Evolutionary conservation across 2,797 vertebrate genomes (phyloP), one percentile per base, ranked within the genome.

Genomic region (Parotocinclus haroldoi): DNA sequence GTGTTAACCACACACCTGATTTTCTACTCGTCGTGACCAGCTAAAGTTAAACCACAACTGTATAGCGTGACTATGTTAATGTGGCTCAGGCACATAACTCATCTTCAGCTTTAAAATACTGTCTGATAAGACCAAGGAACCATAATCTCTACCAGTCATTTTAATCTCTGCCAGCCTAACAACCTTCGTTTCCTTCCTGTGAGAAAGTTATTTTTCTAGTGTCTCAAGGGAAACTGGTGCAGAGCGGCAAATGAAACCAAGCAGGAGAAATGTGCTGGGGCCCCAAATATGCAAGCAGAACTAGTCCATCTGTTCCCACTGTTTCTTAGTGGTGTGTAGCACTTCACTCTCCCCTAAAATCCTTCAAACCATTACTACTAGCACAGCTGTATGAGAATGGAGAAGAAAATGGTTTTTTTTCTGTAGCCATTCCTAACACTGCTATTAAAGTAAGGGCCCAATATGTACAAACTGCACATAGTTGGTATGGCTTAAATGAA

Each of bases 251-350:
- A 59, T 40, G 42, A 17, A 64, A 58, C 64, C 17, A 6, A 39
- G 51, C 17, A 16, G 14, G 4, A 56, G 54, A 62, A 58, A 61
- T 17, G 27, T 66, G 16, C 3, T 27, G 53, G 65, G 58, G 54
- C 72, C 63, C 63, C 45, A 63, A 63, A 63, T 45, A 53, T 37
- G 27, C 65, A 50, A 51, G 17, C 58, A 60, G 54, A 52, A 58
- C 13, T 69, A 52, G 36, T 66, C 63, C 76, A 77, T 74, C 75
- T 74, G 72, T 74, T 77, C 66, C 66, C 66, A 74, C 61, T 71
- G 63, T 51, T 16, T 63, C 46, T 36, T 58, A 71, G 58, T 54
- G 57, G 27, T 53, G 14, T 52, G 60, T 66, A 55, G 40, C 19
- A 50, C 40, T 42, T 53, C 36, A 39, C 62, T 53, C 56, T 53